Conservation (phyloP, 2,113 vertebrate species). For the Scolopax mira region DNA sequence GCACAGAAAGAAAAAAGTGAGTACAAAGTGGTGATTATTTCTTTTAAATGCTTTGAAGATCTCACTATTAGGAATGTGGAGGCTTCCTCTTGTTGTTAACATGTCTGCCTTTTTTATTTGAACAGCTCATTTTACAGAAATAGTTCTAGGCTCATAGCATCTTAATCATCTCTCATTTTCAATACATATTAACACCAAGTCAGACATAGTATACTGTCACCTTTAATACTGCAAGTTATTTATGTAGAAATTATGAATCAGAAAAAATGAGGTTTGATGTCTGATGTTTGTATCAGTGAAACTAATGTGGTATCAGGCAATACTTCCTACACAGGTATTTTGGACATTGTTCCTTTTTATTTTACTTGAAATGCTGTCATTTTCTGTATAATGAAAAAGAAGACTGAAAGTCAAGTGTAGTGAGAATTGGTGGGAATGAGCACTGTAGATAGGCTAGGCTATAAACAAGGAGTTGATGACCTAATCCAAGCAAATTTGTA, state of each 20-base stretch:
- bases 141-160: background rate
- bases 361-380: background rate
- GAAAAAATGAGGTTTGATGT: background rate
- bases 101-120: background rate
- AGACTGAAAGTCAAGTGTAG: background rate
- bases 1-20: background rate
- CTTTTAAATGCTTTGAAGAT: slow-evolving; percentile 29
- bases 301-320: background rate
- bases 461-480: background rate
- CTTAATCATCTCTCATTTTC: background rate
- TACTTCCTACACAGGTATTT: background rate
- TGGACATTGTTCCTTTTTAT: background rate
- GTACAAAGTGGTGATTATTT: slow-evolving; percentile 16
- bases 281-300: background rate
- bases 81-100: background rate
- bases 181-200: background rate
- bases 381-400: background rate
- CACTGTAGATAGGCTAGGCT: background rate
- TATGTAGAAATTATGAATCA: background rate
- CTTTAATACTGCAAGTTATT: background rate
- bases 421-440: background rate
- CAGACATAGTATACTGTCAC: background rate
- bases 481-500: background rate
- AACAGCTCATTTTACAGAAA: slow-evolving; percentile 8
- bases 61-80: background rate